Base-by-base conservation (phyloP, 2,888 invertebrate species). In the Lamproptera curius region DNA sequence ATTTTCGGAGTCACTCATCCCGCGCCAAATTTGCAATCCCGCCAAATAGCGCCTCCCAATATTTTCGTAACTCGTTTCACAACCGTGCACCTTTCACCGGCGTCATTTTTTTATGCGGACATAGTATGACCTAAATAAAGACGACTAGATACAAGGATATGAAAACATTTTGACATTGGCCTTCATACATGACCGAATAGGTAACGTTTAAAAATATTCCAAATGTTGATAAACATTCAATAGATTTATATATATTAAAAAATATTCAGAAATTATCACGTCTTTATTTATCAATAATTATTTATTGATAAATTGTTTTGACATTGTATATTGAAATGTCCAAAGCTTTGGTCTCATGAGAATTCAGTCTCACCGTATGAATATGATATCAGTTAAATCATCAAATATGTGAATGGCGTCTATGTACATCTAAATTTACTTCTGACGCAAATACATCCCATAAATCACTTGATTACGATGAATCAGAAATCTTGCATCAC, bases 1-100 rank as follows among this genome's bases (percentile, higher is more conserved):
- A 84, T 86, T 86, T 86, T 86, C 73, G 61, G 73, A 73, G 65
- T 61, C 74, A 60, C 76, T 66, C 79, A 70, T 69, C 77, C 65
- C 84, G 84, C 71, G 85, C 87, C 86, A 86, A 87, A 85, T 85
- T 85, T 84, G 86, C 86, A 75, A 85, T 78, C 76, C 76, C 77
- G 77, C 79, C 77, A 82, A 84, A 77, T 80, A 78, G 74, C 76
- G 79, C 73, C 75, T 73, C 68, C 67, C 70, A 63, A 71, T 86
- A 85, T 86, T 85, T 85, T 81, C 70, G 81, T 81, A 78, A 70
- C 70, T n/a, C 57, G 75, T 85, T 86, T 85, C 86, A 78, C 76
- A 86, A 86, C 76, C 73, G 52, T 20, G 4, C 59, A 57, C 55
- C 56, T 54, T 65, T 11, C n/a, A n/a, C n/a, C n/a, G n/a, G n/a